Conservation (phyloP, 2,113 vertebrate species). For the Alligator mississippiensis region DNA sequence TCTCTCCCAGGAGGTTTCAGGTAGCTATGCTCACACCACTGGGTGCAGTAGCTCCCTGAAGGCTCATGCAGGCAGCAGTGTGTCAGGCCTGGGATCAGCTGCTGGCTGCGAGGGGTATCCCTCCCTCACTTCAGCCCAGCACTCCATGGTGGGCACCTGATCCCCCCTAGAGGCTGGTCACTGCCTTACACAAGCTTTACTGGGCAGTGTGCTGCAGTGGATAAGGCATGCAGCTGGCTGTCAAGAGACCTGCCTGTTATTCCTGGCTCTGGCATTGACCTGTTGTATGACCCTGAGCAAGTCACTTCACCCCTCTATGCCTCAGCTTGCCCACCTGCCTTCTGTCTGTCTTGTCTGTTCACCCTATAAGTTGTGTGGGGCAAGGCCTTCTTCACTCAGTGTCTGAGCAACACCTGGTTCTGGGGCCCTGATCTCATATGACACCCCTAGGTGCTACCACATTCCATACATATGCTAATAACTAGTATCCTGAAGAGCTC, state of each 20-base stretch:
- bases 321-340: too few relatives aligned
- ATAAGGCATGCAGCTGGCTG: neutral
- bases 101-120: too few relatives aligned
- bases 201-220: neutral
- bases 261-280: neutral
- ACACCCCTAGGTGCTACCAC: too few relatives aligned
- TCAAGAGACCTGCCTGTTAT: neutral
- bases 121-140: neutral
- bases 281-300: neutral
- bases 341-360: neutral
- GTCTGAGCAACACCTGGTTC: too few relatives aligned
- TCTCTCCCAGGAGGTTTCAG: too few relatives aligned
- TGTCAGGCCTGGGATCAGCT: neutral
- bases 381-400: neutral
- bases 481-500: too few relatives aligned
- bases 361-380: neutral
- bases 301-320: neutral
- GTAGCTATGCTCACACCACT: too few relatives aligned
- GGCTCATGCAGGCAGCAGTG: neutral
- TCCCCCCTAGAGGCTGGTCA: neutral
- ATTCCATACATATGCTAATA: too few relatives aligned
- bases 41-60: neutral
- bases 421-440: too few relatives aligned
- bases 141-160: neutral
- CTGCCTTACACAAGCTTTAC: neutral